Base-by-base conservation (phyloP, 2,888 invertebrate genomes). In the Eugnorisma glareosa region DNA sequence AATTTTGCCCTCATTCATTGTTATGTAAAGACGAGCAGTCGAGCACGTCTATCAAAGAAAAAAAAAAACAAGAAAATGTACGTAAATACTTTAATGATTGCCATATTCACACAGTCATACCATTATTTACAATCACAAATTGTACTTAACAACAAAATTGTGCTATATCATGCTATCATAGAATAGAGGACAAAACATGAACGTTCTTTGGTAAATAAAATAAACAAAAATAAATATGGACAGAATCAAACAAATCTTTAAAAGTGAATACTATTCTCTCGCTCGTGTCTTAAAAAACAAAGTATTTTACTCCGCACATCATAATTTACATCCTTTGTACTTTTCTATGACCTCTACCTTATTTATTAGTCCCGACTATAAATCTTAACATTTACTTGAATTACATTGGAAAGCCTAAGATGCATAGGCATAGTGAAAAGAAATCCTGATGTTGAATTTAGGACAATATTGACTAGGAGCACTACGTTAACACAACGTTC, bases 51-150 rank as follows among this genome's bases (percentile, higher is more conserved):
- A 61, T 1, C 10, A 59, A 73, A 74, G 69, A 78, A 54, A 54
- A 54, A 81, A 81, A 45, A 75, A 89, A 89, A 86, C 73, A 77
- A 70, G 73, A n/a, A 63, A 75, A 77, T 92, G 91, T 94, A 95
- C 92, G 94, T 96, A 95, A 96, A 96, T 96, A 96, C 93, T 96
- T 96, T 96, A 96, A 95, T 95, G 94, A 94, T 95, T 93, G 94
- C 93, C 94, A 94, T 96, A 95, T 94, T 94, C 96, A 96, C 96
- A 96, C 96, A 93, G 91, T 95, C 95, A 95, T 96, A 94, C 94
- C 90, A 93, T 90, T 96, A 96, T 96, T 94, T 96, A 96, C 96
- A 96, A 92, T 92, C 93, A 94, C 93, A 93, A 95, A 93, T 93
- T 93, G 92, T 93, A 94, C 94, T 93, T 94, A 95, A 94, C 93